Evolutionary conservation across 1,140 invertebrate species (phyloP), one percentile per base, ranked within the genome.

Genomic region (Aphis gossypii): DNA sequence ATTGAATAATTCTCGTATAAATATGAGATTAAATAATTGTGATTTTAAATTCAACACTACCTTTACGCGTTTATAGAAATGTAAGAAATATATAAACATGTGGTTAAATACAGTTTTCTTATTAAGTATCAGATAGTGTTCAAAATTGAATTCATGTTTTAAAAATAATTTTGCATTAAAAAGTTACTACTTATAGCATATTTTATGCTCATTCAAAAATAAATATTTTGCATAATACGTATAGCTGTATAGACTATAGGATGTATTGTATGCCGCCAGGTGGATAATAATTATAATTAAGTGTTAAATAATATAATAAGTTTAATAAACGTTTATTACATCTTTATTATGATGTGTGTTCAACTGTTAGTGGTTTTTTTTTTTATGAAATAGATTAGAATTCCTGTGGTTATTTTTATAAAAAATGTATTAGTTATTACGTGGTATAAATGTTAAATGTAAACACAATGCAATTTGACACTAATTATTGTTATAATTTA

Each of bases 401-500:
- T 30, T 68, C 25, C 11, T 8, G 25, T n/a, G 30, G 30, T 30
- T 68, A 14, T 68, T 30, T 30, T 30, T n/a, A 30, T 68, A 18
- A 68, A 60, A 68, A 68, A 68, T 14, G 11, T 68, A 68, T 68
- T 14, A 68, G 60, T 68, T 30, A 68, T 68, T 68, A 68, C 30
- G 60, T 68, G 30, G 60, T n/a, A 30, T 68, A 68, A 68, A 68
- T n/a, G 60, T n/a, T 68, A 68, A 68, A n/a, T 68, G 60, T 68
- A 68, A 68, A 68, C 30, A 68, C 60, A 68, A 68, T 68, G 60
- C 4, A 68, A n/a, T 68, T 68, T n/a, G 30, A 68, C 30, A 68
- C 60, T 68, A 60, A 60, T 60, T 60, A 68, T 68, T n/a, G n/a
- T 68, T 68, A 68, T 68, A 68, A 68, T 68, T 68, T 68, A 68